These are phyloP conservation scores for Drosophila quadrilineata DNA, from an alignment of 1,140 invertebrate species.

Conservation along the genomic window DNA sequence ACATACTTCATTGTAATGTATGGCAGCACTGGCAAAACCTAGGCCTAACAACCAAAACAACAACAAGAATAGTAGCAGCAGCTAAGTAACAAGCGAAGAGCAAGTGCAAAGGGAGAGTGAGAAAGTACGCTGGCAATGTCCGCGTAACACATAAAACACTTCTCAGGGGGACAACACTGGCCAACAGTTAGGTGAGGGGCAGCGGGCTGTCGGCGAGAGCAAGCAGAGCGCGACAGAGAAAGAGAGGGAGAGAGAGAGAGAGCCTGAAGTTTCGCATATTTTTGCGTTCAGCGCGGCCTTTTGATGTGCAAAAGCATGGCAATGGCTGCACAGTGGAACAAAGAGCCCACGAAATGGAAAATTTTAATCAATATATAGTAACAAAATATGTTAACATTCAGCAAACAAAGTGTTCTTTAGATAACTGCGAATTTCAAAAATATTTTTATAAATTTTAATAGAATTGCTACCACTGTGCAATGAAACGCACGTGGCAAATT, in stretches of 20 bases:
- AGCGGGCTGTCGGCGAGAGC: too few species aligned
- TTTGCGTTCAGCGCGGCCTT: constrained; percentile 67
- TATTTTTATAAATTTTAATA: too few species aligned
- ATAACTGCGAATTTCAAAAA: too few species aligned
- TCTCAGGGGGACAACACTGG: not conserved
- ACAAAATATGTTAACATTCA: too few species aligned
- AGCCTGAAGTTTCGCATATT: constrained; percentile 72
- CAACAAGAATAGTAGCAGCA: constrained; percentile 9
- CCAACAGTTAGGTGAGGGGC: too few species aligned
- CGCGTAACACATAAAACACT: constrained; percentile 76
- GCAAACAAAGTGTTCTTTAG: too few species aligned
- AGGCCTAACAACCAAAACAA: constrained; percentile 23
- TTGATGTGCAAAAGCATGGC: constrained; percentile 46
- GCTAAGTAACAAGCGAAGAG: constrained; percentile 23
- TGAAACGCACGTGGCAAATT: constrained; percentile 53
- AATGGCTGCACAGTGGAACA: constrained; percentile 39
- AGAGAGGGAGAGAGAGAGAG: not conserved
- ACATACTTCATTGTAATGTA: constrained; percentile 79
- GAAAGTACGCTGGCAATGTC: constrained; percentile 26
- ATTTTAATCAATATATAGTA: too few species aligned
- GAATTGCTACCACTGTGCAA: constrained; percentile 34
- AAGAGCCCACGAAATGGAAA: too few species aligned
- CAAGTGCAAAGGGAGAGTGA: not conserved
- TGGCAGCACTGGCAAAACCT: constrained; percentile 46
- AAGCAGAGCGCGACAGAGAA: not conserved